A percentile compares a stretch with the other conserved stretches of the same genome.
phyloP scores from a whole-genome alignment of 2,113 vertebrate species.

The Synodontis membranacea region DNA sequence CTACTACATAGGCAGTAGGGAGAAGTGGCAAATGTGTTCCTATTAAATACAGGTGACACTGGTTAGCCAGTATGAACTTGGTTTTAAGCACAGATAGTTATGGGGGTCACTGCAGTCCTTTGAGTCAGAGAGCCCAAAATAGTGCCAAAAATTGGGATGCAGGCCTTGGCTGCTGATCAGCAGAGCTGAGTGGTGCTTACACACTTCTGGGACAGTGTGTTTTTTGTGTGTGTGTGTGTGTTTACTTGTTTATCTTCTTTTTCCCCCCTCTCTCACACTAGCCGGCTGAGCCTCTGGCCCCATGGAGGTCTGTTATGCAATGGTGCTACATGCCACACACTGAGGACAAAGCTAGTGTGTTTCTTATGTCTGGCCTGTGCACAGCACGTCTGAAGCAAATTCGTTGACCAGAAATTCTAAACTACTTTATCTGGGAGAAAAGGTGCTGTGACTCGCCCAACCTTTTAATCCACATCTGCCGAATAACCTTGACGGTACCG shows the following conservation, averaged over 20 bases:
- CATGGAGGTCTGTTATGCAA: constrained; percentile 42
- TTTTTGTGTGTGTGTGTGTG: not conserved
- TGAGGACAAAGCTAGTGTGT: not conserved
- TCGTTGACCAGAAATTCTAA: not conserved
- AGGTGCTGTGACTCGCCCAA: not conserved
- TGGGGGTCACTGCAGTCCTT: not conserved
- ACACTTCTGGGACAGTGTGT: constrained; percentile 1
- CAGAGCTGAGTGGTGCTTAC: not conserved
- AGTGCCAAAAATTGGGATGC: not conserved
- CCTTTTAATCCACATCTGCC: not conserved
- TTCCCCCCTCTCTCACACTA: not conserved
- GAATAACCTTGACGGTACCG: not conserved
- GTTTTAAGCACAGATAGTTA: not conserved
- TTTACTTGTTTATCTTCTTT: not conserved
- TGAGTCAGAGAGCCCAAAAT: constrained; percentile 15
- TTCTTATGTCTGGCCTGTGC: not conserved
- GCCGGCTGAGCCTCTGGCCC: constrained; percentile 16
- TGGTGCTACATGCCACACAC: constrained; percentile 29
- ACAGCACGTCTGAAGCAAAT: not conserved
- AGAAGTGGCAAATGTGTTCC: not conserved
- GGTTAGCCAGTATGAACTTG: not conserved
- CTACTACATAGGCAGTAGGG: not conserved
- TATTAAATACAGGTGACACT: not conserved
- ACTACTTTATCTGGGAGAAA: not conserved
- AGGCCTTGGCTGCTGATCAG: constrained; percentile 8